These are phyloP conservation scores for Palythoa grandis DNA, from an alignment of 92 coral and sea anemone species.

Conservation along the genomic window DNA sequence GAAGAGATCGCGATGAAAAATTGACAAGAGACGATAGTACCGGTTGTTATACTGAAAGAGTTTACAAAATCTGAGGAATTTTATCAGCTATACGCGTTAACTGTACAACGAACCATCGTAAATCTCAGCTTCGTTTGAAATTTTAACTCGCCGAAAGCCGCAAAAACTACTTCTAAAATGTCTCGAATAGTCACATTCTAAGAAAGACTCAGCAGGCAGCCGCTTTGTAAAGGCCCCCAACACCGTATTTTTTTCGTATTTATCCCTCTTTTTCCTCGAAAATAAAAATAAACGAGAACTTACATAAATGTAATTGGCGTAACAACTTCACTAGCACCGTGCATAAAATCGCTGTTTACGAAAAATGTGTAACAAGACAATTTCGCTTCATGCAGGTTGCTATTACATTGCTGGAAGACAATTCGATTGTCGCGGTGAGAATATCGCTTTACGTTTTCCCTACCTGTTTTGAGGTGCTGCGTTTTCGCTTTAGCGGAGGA, in stretches of 20 bases:
- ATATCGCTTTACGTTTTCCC: not conserved
- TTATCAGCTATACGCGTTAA: not conserved
- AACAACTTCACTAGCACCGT: not conserved
- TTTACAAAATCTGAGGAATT: not conserved
- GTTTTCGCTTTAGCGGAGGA: conserved; percentile 36
- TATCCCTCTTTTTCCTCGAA: not conserved
- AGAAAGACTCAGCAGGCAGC: not conserved
- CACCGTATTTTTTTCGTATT: not conserved
- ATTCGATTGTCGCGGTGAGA: not conserved
- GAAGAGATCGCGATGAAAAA: not conserved
- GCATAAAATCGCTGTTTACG: not conserved
- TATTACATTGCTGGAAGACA: not conserved
- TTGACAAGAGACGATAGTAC: not conserved
- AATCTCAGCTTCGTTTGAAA: not conserved
- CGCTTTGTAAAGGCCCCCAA: not conserved
- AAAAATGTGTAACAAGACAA: not conserved
- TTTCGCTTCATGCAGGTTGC: not conserved
- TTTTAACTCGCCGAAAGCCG: not conserved
- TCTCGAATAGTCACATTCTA: not conserved
- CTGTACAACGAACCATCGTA: not conserved
- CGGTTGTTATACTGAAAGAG: not conserved
- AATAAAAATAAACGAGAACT: not conserved
- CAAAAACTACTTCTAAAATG: not conserved
- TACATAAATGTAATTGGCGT: not conserved
- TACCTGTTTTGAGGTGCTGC: conserved; percentile 39